Base-by-base conservation (phyloP, 2,888 invertebrate species). In the Agrochola litura region DNA sequence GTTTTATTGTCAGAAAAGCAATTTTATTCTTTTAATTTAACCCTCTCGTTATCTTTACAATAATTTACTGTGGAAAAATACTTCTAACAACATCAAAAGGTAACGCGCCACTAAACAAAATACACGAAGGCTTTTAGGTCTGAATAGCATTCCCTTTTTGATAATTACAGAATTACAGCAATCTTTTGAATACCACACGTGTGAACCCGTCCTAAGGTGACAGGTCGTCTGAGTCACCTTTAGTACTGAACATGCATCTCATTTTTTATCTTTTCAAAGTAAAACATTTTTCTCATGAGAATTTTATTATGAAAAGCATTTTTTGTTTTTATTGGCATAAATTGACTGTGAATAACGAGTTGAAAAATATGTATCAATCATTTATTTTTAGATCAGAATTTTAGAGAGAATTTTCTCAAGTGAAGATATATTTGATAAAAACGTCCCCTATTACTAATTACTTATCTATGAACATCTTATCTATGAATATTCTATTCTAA, bases 141-240 rank as follows among this genome's bases (percentile, higher is more conserved):
- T 54, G 12, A 49, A 52, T 43, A 30, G 1, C 43, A 58, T 77
- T 77, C 14, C 52, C 1, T 14, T 75, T 65, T 66, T 46, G 9
- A 56, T 77, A 77, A 82, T 83, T 79, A 82, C 25, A 77, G 41
- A 80, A 77, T 71, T 80, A 81, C 56, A 83, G 41, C 22, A 54
- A 56, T 67, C 49, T 54, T 79, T 79, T 56, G 66, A 76, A 66
- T 3, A 64, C 19, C 46, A 8, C 64, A 69, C 37, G 63, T 65
- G 46, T 80, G 60, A 49, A 54, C 52, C n/a, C 46, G 19, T 41
- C 30, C 25, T 43, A 41, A 77, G 68, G 56, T 77, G 37, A 58
- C 56, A 60, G 70, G 75, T 60, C 58, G 66, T 37, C 19, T 49
- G 56, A 65, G 73, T 86, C 89, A 88, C 88, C 89, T 87, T 86